A percentile compares a stretch with the other conserved stretches of the same genome.
These are phyloP conservation scores for Lasioglossum calceatum DNA, from an alignment of 2,888 invertebrate genomes.

Conservation along the genomic window DNA sequence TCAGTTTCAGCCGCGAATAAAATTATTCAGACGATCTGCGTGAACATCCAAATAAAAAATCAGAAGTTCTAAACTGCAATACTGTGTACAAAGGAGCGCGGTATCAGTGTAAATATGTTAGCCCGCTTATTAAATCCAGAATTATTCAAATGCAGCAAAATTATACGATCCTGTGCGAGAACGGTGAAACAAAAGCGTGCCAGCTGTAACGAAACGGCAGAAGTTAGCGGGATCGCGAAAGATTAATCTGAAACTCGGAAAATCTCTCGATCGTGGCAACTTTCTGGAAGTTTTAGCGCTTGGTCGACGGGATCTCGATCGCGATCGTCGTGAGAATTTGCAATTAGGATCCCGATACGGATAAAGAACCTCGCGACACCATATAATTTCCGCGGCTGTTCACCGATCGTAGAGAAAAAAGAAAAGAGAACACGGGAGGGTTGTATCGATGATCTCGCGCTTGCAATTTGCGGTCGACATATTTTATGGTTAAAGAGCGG, in stretches of 20 bases:
- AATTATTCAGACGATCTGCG: background rate
- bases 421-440: background rate
- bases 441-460: slow-evolving; percentile 21
- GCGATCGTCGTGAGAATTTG: background rate
- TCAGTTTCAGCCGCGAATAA: background rate
- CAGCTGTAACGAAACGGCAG: background rate
- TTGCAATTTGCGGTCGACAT: slow-evolving; percentile 21
- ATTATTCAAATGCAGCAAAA: background rate
- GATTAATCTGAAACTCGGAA: background rate
- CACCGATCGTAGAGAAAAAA: background rate
- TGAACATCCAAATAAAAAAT: background rate
- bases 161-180: background rate
- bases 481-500: slow-evolving; percentile 30
- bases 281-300: background rate
- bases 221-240: background rate
- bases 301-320: background rate
- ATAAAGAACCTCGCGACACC: slow-evolving; percentile 7
- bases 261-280: background rate
- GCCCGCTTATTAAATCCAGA: background rate
- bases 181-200: background rate
- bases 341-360: background rate
- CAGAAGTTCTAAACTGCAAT: background rate
- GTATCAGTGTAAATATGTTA: background rate
- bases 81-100: background rate
- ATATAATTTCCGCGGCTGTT: slow-evolving; percentile 15